Conservation (phyloP, 2,113 vertebrate genomes). For the Mustela lutreola region DNA sequence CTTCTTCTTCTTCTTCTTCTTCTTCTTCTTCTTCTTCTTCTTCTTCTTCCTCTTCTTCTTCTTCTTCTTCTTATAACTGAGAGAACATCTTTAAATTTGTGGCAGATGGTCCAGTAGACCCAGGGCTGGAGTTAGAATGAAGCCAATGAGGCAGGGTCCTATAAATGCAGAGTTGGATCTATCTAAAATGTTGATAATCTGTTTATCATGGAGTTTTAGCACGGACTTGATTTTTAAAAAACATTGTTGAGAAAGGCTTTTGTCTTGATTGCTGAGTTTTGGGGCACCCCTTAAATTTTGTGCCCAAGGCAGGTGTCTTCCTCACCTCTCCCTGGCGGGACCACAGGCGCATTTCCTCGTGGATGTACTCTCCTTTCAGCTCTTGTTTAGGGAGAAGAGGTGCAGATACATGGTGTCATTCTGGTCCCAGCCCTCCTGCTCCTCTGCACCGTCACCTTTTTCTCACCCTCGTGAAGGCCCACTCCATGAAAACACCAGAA, state of each 20-base stretch:
- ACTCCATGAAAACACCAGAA: neutral
- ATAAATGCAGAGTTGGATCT: neutral
- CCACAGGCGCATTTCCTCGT: neutral
- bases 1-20: too few relatives aligned
- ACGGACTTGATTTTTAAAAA: neutral
- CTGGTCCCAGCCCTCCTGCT: neutral
- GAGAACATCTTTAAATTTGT: neutral
- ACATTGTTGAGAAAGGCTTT: neutral
- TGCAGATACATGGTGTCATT: neutral
- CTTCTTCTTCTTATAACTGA: neutral
- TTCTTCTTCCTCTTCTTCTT: too few relatives aligned
- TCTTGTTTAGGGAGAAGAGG: neutral
- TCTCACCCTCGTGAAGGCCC: rapidly evolving
- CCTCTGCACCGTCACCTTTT: neutral
- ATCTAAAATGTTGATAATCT: neutral
- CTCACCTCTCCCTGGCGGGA: neutral
- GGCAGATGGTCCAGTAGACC: neutral
- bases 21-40: too few relatives aligned
- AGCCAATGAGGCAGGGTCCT: neutral
- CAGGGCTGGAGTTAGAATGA: neutral
- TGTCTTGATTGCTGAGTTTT: neutral
- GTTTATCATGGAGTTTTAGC: neutral
- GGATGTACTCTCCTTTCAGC: neutral
- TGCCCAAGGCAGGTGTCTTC: neutral
- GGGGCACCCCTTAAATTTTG: neutral